A percentile compares a stretch with the other conserved stretches of the same genome.
These are phyloP conservation scores for Pangasius macronema DNA, from an alignment of 2,797 vertebrate genomes.

Conservation along the genomic window DNA sequence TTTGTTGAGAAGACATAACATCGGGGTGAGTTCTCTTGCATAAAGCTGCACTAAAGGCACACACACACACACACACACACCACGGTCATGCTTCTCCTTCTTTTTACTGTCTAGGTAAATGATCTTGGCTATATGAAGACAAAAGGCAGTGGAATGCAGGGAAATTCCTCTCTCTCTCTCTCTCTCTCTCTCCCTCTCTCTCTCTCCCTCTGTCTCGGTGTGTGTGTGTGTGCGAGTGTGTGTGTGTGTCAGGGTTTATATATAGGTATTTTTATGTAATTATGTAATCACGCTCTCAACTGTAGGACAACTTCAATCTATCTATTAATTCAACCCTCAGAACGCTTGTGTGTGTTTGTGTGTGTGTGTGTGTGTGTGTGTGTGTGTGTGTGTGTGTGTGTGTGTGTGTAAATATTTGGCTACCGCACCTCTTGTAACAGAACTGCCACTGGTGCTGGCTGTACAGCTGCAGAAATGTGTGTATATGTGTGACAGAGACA, in stretches of 20 bases:
- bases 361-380: neutral
- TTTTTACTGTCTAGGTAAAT: conserved; percentile 51
- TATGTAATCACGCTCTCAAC: neutral
- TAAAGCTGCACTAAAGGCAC: neutral
- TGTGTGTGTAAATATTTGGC: neutral
- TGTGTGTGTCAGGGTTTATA: no score
- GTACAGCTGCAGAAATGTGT: neutral
- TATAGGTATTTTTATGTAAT: neutral
- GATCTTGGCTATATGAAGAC: conserved; percentile 56
- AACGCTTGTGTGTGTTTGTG: neutral
- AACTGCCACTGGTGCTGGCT: no score
- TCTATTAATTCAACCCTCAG: neutral
- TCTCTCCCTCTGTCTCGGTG: neutral
- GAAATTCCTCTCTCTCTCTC: conserved; percentile 63
- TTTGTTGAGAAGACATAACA: neutral
- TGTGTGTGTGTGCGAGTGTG: neutral
- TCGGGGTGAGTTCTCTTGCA: neutral
- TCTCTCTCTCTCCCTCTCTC: neutral
- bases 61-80: conserved; percentile 28
- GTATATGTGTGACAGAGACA: neutral
- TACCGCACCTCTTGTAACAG: neutral
- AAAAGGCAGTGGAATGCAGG: conserved; percentile 68
- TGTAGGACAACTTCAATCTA: neutral
- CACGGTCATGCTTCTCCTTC: neutral
- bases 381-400: neutral